Evolutionary conservation across 2,888 invertebrate species (phyloP), one percentile per base, ranked within the genome.

Genomic region (Agrochola lota): DNA sequence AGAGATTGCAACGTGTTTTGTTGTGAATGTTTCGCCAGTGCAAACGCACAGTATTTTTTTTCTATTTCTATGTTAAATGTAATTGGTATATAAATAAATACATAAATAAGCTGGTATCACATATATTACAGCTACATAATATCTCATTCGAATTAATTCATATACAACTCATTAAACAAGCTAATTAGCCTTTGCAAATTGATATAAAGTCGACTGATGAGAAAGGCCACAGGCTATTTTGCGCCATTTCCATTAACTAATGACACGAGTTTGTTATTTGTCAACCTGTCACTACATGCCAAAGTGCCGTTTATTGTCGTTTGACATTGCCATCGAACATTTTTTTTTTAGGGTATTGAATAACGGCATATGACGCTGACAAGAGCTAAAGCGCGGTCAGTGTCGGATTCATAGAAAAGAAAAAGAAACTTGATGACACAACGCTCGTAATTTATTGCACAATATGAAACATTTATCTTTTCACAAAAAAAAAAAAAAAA

Each of bases 171-270:
- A 70, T 77, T 70, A 71, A 63, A 30, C 17, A 7, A 46, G 35
- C 35, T 70, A 77, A 66, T 78, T 59, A 78, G 9, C 52, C 23
- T 26, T 30, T 66, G 40, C 43, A 57, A 78, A 71, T 78, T 78
- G 64, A 77, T 78, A 66, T 64, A 71, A 66, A 66, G 30, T 43
- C 30, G 15, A 72, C 35, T 43, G 52, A 78, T 59, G 52, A 52
- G 55, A 30, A 77, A 77, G 57, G 57, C 71, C 49, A 59, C 55
- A 30, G 46, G 77, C 62, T 46, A 63, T 70, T 77, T 62, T 23
- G 46, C 63, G 17, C 46, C 26, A 17, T 55, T 70, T 15, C 46
- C 26, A 17, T 55, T 70, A 35, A 35, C 69, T 70, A 70, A 62
- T 70, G n/a, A 55, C 17, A 26, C 43, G 26, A 62, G 23, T 77